phyloP scores from a whole-genome alignment of 2,113 vertebrate species.

The Bufo gargarizans region DNA sequence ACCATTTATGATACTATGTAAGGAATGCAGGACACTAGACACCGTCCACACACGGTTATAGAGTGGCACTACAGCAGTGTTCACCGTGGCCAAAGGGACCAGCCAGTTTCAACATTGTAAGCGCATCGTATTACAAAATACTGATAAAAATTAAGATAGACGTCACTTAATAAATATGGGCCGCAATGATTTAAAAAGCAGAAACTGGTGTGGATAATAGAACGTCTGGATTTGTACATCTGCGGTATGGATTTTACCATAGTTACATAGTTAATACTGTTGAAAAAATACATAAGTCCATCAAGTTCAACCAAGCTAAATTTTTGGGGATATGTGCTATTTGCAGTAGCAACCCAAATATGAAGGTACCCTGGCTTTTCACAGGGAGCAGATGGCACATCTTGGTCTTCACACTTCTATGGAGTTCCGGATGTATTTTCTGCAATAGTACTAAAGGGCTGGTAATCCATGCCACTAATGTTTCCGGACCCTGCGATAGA shows the following conservation, averaged over 20 bases:
- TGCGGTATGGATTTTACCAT: too few relatives aligned
- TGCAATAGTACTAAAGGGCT: neutral
- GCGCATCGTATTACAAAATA: neutral
- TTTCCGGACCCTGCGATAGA: neutral
- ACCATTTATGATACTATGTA: conserved; percentile 22
- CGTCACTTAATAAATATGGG: neutral
- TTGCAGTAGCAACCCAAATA: neutral
- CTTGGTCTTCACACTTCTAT: neutral
- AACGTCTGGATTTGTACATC: neutral
- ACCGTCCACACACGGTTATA: neutral
- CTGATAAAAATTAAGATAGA: neutral
- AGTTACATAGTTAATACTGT: too few relatives aligned
- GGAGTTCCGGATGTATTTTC: neutral
- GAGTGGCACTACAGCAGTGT: neutral
- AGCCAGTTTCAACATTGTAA: neutral
- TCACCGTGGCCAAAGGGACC: neutral
- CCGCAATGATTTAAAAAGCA: neutral
- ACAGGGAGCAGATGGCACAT: neutral
- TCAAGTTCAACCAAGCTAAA: neutral
- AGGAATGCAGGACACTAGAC: neutral
- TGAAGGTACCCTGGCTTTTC: neutral
- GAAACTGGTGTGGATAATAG: neutral
- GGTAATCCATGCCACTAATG: neutral
- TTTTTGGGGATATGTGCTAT: neutral
- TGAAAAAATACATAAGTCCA: too few relatives aligned